Evolutionary conservation across 1,140 invertebrate species (phyloP).

Genomic region (Triops cancriformis): DNA sequence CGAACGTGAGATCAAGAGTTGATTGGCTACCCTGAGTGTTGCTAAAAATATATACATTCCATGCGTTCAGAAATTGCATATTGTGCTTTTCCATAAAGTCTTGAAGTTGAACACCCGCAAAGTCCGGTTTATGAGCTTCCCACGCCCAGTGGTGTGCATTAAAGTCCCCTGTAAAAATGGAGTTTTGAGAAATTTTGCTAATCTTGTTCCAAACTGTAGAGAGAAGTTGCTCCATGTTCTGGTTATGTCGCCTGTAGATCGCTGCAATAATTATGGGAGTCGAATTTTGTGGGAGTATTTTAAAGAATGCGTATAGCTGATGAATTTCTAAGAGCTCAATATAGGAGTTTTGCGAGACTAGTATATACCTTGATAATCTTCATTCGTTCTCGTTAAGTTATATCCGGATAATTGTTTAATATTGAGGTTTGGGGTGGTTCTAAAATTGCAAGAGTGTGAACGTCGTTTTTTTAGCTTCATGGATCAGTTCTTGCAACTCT

Average conservation of each 20-base stretch:
- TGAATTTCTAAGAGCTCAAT: conserved; percentile 17
- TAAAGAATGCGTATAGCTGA: not conserved
- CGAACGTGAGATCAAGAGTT: conserved; percentile 2
- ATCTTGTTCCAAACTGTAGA: not conserved
- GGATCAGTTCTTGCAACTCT: not conserved
- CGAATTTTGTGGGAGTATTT: not conserved
- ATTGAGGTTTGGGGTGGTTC: conserved; percentile 6
- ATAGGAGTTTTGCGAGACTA: not conserved
- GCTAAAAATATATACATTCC: not conserved
- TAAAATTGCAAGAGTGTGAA: not conserved
- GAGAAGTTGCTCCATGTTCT: not conserved
- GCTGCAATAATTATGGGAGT: not conserved
- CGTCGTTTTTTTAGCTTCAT: not conserved
- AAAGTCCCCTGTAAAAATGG: conserved; percentile 4
- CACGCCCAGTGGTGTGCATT: not conserved
- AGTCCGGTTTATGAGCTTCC: not conserved
- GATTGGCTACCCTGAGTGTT: not conserved
- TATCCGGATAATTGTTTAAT: not conserved
- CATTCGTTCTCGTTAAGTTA: not conserved
- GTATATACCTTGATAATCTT: not conserved
- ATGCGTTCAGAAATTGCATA: not conserved
- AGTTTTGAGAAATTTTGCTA: not conserved
- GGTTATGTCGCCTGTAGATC: not conserved
- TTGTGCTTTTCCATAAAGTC: not conserved
- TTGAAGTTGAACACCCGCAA: not conserved